These are phyloP conservation scores for Prosopocoilus inquinatus DNA, from an alignment of 2,888 invertebrate genomes.

Conservation along the genomic window DNA sequence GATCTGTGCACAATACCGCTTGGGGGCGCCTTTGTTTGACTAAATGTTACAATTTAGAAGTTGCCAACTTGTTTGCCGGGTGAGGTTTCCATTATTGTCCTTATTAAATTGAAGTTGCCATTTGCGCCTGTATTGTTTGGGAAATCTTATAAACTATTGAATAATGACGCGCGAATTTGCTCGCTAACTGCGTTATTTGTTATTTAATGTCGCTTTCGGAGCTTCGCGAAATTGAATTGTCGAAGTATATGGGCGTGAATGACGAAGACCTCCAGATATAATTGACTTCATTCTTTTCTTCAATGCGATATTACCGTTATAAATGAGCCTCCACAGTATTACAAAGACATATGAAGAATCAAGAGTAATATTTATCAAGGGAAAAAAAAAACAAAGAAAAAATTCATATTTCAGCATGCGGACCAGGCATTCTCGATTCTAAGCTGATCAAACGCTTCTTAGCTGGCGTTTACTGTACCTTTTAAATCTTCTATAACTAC, in stretches of 20 bases:
- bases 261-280: no score
- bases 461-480: no score
- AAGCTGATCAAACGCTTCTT: no score
- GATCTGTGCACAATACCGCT: constrained; percentile 43
- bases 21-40: constrained; percentile 49
- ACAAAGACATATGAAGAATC: no score
- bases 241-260: not conserved
- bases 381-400: no score
- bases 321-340: no score
- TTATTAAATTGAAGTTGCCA: constrained; percentile 51
- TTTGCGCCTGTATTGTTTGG: constrained; percentile 49
- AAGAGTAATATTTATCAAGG: no score
- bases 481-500: no score
- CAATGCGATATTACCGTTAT: no score
- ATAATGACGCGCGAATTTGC: constrained; percentile 36
- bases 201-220: constrained; percentile 10
- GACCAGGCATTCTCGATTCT: no score
- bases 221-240: not conserved
- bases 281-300: no score
- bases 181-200: constrained; percentile 15
- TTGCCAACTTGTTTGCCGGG: constrained; percentile 49
- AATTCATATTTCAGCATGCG: no score
- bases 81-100: constrained; percentile 51
- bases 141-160: constrained; percentile 51
- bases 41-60: constrained; percentile 52